Percentiles rank a stretch among this genome's conserved stretches.
These are phyloP conservation scores for Erynnis tages DNA, from an alignment of 2,888 invertebrate species.

Conservation along the genomic window DNA sequence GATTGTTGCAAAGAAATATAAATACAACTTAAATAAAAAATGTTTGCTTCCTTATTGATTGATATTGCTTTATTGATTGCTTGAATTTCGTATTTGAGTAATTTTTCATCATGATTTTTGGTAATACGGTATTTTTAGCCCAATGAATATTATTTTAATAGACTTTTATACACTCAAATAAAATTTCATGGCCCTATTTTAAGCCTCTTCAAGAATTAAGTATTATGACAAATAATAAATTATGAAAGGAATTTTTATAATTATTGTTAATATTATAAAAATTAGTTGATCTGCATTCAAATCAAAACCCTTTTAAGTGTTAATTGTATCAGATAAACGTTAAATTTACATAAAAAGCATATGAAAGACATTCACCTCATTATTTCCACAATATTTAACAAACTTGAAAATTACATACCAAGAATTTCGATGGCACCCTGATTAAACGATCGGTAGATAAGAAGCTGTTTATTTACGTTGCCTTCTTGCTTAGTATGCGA, in stretches of 20 bases:
- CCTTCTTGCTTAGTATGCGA: constrained; percentile 57
- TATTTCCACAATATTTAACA: constrained; percentile 23
- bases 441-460: constrained; percentile 60
- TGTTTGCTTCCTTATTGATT: too few species aligned
- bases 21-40: too few species aligned
- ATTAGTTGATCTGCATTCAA: neutral
- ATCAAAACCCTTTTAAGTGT: constrained; percentile 12
- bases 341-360: constrained; percentile 19
- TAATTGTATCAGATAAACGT: constrained; percentile 13
- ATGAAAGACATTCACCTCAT: constrained; percentile 20
- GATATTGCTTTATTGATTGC: too few species aligned
- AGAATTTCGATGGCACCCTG: constrained; percentile 58
- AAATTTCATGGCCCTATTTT: too few species aligned
- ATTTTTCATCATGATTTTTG: too few species aligned
- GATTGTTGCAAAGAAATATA: too few species aligned
- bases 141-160: too few species aligned
- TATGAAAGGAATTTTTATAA: neutral
- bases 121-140: too few species aligned
- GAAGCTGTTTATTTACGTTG: constrained; percentile 62
- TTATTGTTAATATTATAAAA: neutral
- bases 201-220: too few species aligned
- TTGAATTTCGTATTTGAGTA: too few species aligned
- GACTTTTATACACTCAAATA: too few species aligned
- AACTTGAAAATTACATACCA: constrained; percentile 38
- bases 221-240: neutral